Percentiles rank a stretch among this genome's conserved stretches.
Conservation (phyloP, 2,113 vertebrate genomes). For the Scytalopus superciliaris region DNA sequence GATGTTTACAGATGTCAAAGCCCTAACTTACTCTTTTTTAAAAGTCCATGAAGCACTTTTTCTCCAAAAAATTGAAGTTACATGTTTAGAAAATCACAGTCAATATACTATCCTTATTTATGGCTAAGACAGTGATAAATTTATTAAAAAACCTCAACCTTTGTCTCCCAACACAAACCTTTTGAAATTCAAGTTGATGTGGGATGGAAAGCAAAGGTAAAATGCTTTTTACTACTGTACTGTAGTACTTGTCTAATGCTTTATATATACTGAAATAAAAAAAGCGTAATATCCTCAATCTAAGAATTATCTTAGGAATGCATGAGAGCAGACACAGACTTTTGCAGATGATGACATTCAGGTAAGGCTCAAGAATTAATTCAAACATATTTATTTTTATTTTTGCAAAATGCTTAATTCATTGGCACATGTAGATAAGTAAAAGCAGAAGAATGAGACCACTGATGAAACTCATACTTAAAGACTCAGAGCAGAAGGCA, state of each 20-base stretch:
- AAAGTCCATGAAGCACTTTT: not conserved
- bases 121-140: not conserved
- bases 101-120: not conserved
- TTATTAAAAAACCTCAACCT: not conserved
- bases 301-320: not conserved
- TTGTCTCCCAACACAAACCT: not conserved
- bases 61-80: not conserved
- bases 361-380: not conserved
- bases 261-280: not conserved
- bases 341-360: not conserved
- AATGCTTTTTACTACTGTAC: not conserved
- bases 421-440: not conserved
- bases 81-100: not conserved
- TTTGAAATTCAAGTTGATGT: not conserved
- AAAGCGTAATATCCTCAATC: fast-evolving
- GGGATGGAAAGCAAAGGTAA: not conserved
- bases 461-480: not conserved
- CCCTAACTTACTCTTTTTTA: not conserved
- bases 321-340: not conserved
- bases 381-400: not conserved
- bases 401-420: not conserved
- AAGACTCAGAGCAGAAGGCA: not conserved
- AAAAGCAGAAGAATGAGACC: not conserved
- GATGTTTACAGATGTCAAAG: not conserved
- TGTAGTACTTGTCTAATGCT: not conserved